These are phyloP conservation scores for Cygnus atratus DNA, from an alignment of 2,113 vertebrate genomes.

Conservation along the genomic window DNA sequence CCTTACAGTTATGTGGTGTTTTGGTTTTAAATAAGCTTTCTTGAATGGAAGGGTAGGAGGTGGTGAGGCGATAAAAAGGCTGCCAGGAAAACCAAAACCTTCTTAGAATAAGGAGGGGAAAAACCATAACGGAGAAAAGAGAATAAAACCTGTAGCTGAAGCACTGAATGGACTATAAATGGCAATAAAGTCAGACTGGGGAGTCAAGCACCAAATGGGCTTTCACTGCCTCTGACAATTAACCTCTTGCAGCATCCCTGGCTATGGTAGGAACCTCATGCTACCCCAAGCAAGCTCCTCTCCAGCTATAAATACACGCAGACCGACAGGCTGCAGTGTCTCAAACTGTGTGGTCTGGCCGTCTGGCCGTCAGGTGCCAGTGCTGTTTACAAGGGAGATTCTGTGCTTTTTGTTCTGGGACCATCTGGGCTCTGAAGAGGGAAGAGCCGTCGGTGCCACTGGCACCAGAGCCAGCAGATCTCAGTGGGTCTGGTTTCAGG, in stretches of 20 bases:
- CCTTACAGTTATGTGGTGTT: not conserved
- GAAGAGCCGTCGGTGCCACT: not conserved
- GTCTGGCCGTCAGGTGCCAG: not conserved
- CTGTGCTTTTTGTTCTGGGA: not conserved
- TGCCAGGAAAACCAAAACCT: conserved; percentile 4
- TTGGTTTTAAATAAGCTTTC: not conserved
- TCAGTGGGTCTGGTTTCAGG: not conserved
- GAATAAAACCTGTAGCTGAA: not conserved
- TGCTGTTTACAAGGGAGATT: not conserved
- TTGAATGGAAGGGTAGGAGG: not conserved
- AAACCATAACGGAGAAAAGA: not conserved
- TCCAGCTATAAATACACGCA: not conserved
- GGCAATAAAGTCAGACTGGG: not conserved
- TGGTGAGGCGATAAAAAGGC: not conserved
- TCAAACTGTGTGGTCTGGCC: not conserved
- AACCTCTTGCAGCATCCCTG: not conserved
- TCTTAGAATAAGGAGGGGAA: not conserved
- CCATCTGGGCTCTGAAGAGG: not conserved
- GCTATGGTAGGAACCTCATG: not conserved
- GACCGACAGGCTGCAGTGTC: not conserved
- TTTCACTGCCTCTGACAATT: not conserved
- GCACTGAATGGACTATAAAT: not conserved
- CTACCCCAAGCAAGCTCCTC: not conserved
- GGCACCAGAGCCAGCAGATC: not conserved
- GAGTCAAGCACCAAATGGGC: not conserved